Evolutionary conservation across 2,113 vertebrate genomes (phyloP).

Genomic region (Oncorhynchus gorbuscha): DNA sequence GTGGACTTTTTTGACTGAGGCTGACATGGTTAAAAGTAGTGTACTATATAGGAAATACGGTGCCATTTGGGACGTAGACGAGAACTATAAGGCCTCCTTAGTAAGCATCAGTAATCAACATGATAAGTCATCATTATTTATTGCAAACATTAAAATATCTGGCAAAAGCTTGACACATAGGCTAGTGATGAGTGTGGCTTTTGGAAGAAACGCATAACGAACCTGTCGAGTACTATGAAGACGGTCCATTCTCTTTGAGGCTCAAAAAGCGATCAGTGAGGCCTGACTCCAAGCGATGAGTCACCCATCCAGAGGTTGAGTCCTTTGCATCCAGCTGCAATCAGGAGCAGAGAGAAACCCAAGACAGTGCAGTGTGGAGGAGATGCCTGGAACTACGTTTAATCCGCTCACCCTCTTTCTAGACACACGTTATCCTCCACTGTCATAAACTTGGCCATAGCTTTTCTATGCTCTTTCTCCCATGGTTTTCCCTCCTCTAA

Average conservation of each 20-base stretch:
- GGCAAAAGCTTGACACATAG: too few species aligned
- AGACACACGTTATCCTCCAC: constrained; percentile 63
- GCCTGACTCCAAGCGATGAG: constrained; percentile 38
- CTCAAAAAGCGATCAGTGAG: constrained; percentile 10
- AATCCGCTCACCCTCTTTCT: constrained; percentile 64
- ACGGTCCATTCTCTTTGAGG: constrained; percentile 24
- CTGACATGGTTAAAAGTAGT: too few species aligned
- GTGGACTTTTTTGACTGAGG: too few species aligned
- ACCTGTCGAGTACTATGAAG: constrained; percentile 5
- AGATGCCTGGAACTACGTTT: constrained; percentile 25
- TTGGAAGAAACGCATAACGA: constrained; percentile 4
- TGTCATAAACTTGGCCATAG: constrained; percentile 73
- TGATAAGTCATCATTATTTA: too few species aligned
- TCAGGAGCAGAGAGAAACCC: constrained; percentile 47
- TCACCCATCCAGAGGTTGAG: constrained; percentile 36
- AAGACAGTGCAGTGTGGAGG: constrained; percentile 39
- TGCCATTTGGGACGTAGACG: too few species aligned
- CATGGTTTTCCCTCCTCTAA: constrained; percentile 48
- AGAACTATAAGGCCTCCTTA: too few species aligned
- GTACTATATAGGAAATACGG: too few species aligned
- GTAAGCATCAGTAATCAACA: too few species aligned
- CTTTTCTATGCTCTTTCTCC: constrained; percentile 45
- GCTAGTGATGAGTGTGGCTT: not conserved
- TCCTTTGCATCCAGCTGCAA: constrained; percentile 30
- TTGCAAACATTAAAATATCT: too few species aligned